These are phyloP conservation scores for Dynastes grantii DNA, from an alignment of 2,888 invertebrate genomes.

Conservation along the genomic window DNA sequence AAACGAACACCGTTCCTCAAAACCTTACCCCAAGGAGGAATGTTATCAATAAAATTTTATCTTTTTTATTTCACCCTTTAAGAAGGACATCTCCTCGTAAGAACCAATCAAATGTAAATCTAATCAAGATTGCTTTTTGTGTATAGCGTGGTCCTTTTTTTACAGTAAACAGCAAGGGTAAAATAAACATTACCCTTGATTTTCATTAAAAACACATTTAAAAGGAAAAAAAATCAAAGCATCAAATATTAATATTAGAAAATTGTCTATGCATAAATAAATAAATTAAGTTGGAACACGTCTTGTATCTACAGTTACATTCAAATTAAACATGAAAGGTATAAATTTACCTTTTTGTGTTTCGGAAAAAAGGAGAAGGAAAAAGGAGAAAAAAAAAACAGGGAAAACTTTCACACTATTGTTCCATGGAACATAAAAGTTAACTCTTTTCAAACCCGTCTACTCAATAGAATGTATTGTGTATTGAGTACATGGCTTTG, in stretches of 20 bases:
- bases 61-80: slow-evolving; percentile 10
- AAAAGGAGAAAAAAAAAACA: background rate
- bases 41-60: background rate
- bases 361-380: background rate
- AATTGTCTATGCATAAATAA: background rate
- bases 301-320: background rate
- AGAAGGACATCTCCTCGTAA: background rate
- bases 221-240: background rate
- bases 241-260: background rate
- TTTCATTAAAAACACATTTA: background rate
- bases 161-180: background rate
- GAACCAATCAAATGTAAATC: slow-evolving; percentile 16
- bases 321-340: background rate
- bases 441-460: slow-evolving; percentile 10
- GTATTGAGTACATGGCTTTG: slow-evolving; percentile 21
- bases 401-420: slow-evolving; percentile 6
- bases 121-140: slow-evolving; percentile 1
- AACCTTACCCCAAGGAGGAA: background rate
- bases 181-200: background rate
- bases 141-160: background rate
- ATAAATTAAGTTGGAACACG: background rate
- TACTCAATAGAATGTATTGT: slow-evolving; percentile 18
- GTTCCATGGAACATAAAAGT: background rate
- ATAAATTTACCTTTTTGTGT: background rate
- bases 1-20: background rate